Evolutionary conservation across 1,140 invertebrate species (phyloP).

Genomic region (Orius laevigatus): DNA sequence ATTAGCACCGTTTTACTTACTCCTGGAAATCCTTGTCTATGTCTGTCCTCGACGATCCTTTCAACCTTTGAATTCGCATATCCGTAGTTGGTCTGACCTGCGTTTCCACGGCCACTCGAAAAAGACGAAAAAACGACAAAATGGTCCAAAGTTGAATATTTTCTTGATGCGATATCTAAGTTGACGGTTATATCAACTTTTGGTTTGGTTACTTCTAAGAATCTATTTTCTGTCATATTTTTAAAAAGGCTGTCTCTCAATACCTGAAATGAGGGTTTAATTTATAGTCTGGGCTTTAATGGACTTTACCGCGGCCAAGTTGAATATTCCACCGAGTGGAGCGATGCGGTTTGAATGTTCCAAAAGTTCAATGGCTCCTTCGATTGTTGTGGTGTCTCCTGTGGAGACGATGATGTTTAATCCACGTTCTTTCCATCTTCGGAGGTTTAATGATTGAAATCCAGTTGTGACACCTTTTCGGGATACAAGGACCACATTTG

Average conservation of each 20-base stretch:
- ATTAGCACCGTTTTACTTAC: conserved; percentile 29
- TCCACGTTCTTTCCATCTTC: conserved; percentile 52
- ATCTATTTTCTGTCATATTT: conserved; percentile 67
- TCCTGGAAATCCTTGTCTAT: conserved; percentile 58
- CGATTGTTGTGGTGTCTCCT: conserved; percentile 37
- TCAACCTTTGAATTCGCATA: conserved; percentile 94
- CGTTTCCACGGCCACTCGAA: conserved; percentile 84
- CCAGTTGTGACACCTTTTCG: conserved; percentile 72
- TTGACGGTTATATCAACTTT: conserved; percentile 62
- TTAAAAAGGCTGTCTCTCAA: conserved; percentile 75
- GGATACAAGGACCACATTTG: conserved; percentile 68
- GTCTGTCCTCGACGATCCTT: conserved; percentile 72
- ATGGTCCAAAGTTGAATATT: conserved; percentile 59
- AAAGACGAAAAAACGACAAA: conserved; percentile 92
- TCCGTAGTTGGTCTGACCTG: conserved; percentile 90
- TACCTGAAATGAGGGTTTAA: conserved; percentile 36
- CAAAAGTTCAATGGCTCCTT: conserved; percentile 51
- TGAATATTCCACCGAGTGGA: conserved; percentile 81
- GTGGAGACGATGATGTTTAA: conserved; percentile 53
- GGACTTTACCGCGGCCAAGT: conserved; percentile 58
- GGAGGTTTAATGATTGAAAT: conserved; percentile 62
- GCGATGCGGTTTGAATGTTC: conserved; percentile 45
- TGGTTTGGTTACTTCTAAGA: conserved; percentile 53
- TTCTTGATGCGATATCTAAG: conserved; percentile 55
- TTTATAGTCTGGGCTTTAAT: too few relatives aligned